These are phyloP conservation scores for Leptarthrus brevirostris DNA, from an alignment of 2,888 invertebrate genomes.

Conservation along the genomic window DNA sequence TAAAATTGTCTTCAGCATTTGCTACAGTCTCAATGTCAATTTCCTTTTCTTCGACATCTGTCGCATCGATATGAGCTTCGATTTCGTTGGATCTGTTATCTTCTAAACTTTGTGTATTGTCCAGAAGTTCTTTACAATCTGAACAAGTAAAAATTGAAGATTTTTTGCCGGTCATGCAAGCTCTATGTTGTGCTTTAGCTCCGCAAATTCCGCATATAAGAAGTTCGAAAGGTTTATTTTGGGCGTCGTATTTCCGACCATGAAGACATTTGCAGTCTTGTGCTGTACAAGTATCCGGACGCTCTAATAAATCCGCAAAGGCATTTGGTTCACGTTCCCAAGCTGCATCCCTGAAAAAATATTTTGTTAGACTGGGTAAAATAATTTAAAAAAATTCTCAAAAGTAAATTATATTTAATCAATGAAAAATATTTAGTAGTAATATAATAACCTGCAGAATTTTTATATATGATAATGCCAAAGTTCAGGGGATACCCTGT, in stretches of 20 bases:
- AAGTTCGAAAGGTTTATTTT: slow-evolving; percentile 55
- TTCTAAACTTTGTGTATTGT: no score
- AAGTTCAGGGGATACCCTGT: no score
- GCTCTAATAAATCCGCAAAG: slow-evolving; percentile 76
- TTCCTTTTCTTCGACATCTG: slow-evolving; percentile 18
- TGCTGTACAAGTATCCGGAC: slow-evolving; percentile 73
- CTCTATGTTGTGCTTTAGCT: slow-evolving; percentile 56
- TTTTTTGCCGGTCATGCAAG: slow-evolving; percentile 43
- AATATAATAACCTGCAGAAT: no score
- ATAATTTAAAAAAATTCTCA: no score
- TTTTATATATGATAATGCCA: no score
- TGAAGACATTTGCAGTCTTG: slow-evolving; percentile 71
- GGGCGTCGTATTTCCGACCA: slow-evolving; percentile 67
- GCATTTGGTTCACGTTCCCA: slow-evolving; percentile 86
- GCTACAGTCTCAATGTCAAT: slow-evolving; percentile 29
- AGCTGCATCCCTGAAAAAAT: slow-evolving; percentile 77
- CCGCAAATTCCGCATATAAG: slow-evolving; percentile 61
- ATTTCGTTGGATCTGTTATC: no score
- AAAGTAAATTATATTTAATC: no score
- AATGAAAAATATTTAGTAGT: no score
- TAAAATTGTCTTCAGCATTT: not conserved
- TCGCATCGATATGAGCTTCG: not conserved
- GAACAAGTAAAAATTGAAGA: slow-evolving; percentile 42
- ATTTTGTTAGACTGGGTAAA: not conserved
- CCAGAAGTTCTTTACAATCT: slow-evolving; percentile 31